Conservation (phyloP, 2,797 vertebrate species). For the Lepus oiostolus region DNA sequence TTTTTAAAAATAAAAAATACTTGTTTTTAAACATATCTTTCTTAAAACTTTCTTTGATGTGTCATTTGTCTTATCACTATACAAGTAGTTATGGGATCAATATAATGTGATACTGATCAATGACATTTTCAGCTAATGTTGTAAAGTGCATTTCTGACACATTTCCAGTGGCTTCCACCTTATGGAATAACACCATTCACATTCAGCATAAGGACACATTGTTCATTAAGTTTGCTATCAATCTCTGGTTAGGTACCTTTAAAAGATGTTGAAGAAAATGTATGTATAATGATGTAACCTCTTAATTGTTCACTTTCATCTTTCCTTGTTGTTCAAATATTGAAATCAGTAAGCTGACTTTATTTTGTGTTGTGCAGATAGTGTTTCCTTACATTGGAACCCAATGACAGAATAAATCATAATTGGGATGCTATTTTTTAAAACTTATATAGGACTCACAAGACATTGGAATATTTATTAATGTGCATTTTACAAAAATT, state of each 20-base stretch:
- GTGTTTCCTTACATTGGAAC: not conserved
- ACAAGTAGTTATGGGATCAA: constrained; percentile 57
- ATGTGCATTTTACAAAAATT: constrained; percentile 62
- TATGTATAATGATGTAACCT: constrained; percentile 71
- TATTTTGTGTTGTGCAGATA: constrained; percentile 34
- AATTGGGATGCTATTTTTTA: not conserved
- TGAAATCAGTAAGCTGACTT: not conserved
- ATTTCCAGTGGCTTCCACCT: constrained; percentile 76
- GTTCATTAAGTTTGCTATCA: constrained; percentile 75
- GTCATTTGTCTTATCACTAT: constrained; percentile 54
- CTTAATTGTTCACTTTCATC: constrained; percentile 50
- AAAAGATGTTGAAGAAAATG: constrained; percentile 69
- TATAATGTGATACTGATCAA: constrained; percentile 64
- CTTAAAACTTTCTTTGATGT: constrained; percentile 4
- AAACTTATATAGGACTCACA: not conserved
- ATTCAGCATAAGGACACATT: constrained; percentile 68
- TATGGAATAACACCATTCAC: constrained; percentile 48
- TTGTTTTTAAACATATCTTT: constrained; percentile 35
- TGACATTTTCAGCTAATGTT: constrained; percentile 72
- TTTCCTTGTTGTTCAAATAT: not conserved
- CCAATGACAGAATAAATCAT: constrained; percentile 3
- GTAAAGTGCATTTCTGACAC: constrained; percentile 78
- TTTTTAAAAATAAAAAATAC: constrained; percentile 56
- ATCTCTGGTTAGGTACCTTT: constrained; percentile 70
- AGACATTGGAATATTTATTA: constrained; percentile 49